A percentile compares a stretch with the other conserved stretches of the same genome.
Conservation (phyloP, 1,140 invertebrate genomes). For the Penaeus indicus region DNA sequence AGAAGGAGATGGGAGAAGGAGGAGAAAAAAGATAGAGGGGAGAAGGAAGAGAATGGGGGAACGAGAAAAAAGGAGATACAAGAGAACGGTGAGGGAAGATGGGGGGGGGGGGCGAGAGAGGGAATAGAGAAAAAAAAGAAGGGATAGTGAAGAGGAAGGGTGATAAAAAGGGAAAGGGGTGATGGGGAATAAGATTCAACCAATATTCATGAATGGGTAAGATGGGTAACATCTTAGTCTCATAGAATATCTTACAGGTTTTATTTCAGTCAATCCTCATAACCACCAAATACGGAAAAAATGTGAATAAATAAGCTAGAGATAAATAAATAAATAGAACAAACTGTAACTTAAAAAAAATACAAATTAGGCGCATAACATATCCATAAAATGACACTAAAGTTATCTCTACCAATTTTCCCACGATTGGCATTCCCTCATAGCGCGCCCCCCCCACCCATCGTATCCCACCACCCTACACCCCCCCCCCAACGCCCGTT, state of each 20-base stretch:
- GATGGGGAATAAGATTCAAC: not conserved
- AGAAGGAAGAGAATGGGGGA: not conserved
- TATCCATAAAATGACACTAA: too few relatives aligned
- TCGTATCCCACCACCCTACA: not conserved
- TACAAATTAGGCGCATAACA: too few relatives aligned
- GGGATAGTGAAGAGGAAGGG: too few relatives aligned
- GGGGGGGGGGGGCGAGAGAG: not conserved
- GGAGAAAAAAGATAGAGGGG: not conserved
- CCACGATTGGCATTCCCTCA: constrained; percentile 1
- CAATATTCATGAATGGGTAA: not conserved
- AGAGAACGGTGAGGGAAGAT: not conserved
- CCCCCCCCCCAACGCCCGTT: not conserved
- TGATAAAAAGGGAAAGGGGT: constrained; percentile 45
- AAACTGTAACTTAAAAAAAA: too few relatives aligned
- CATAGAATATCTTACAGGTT: too few relatives aligned
- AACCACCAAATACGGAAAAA: too few relatives aligned
- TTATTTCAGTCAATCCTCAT: too few relatives aligned
- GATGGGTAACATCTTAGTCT: too few relatives aligned
- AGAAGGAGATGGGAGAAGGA: not conserved
- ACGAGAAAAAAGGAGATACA: not conserved
- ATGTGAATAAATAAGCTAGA: too few relatives aligned
- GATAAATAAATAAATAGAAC: too few relatives aligned
- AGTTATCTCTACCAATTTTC: not conserved
- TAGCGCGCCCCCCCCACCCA: not conserved
- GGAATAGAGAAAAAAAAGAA: not conserved